These are phyloP conservation scores for Entelurus aequoreus DNA, from an alignment of 2,113 vertebrate species.

Conservation along the genomic window DNA sequence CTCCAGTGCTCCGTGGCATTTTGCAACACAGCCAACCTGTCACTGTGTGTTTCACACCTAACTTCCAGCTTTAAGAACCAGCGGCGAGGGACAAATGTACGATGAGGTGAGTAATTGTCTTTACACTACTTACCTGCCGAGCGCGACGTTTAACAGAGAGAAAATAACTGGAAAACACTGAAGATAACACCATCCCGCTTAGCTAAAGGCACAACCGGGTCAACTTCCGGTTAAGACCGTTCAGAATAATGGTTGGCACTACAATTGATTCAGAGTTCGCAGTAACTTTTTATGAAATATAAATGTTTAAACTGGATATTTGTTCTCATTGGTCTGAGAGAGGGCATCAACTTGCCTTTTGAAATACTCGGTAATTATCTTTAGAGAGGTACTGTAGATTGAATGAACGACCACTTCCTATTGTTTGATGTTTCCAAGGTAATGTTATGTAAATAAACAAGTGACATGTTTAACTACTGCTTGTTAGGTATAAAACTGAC, in stretches of 20 bases:
- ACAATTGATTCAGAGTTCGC: not conserved
- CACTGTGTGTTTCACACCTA: not conserved
- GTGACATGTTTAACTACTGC: no score
- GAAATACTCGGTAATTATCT: no score
- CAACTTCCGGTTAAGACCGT: conserved; percentile 23
- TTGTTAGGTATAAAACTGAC: no score
- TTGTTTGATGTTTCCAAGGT: no score
- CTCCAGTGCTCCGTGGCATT: conserved; percentile 69
- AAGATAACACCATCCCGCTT: conserved; percentile 3
- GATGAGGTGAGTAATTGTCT: conserved; percentile 28
- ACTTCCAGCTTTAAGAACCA: not conserved
- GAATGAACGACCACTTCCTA: no score
- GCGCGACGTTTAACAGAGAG: not conserved
- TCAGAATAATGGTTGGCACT: conserved; percentile 34
- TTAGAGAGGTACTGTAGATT: no score
- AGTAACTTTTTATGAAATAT: not conserved
- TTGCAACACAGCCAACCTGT: conserved; percentile 4
- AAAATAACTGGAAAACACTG: conserved; percentile 20
- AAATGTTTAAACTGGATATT: not conserved
- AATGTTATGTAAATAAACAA: no score
- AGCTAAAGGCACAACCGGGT: conserved; percentile 6
- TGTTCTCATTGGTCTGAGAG: not conserved
- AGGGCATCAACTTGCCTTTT: no score
- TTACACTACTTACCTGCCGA: no score
- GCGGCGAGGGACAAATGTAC: conserved; percentile 1